Conservation (phyloP, 1,140 invertebrate genomes). For the Drosophila ogumai region DNA sequence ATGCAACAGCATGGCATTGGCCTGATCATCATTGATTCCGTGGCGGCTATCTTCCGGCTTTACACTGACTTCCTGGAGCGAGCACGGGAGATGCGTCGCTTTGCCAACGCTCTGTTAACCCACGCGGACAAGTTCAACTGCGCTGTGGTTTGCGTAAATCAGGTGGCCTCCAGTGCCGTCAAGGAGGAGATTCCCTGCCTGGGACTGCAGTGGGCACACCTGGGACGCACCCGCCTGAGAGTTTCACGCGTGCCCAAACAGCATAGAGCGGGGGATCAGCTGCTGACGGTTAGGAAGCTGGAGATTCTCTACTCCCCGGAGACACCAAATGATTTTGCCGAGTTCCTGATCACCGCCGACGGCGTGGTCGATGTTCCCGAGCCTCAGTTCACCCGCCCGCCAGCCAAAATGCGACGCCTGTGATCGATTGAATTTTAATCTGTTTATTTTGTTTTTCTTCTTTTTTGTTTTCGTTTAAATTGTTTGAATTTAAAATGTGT, state of each 20-base stretch:
- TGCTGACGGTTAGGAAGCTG: constrained; percentile 68
- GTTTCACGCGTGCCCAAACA: constrained; percentile 85
- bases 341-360: constrained; percentile 76
- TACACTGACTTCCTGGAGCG: constrained; percentile 87
- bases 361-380: constrained; percentile 69
- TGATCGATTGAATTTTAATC: constrained; percentile 49
- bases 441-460: constrained; percentile 52
- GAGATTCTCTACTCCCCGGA: constrained; percentile 85
- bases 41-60: constrained; percentile 89
- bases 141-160: constrained; percentile 90
- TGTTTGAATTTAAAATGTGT: constrained; percentile 68
- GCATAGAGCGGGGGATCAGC: constrained; percentile 53
- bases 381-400: constrained; percentile 5
- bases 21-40: constrained; percentile 90
- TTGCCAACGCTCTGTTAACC: constrained; percentile 87
- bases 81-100: constrained; percentile 87
- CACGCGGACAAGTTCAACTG: constrained; percentile 86
- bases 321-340: constrained; percentile 72
- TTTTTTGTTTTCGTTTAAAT: constrained; percentile 31
- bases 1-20: constrained; percentile 87
- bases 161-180: constrained; percentile 86
- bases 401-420: constrained; percentile 38
- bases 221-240: constrained; percentile 88
- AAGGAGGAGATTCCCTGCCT: constrained; percentile 86
- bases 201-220: constrained; percentile 89